Conservation (phyloP, 64 coral and sea anemone species). For the Acropora yongei region DNA sequence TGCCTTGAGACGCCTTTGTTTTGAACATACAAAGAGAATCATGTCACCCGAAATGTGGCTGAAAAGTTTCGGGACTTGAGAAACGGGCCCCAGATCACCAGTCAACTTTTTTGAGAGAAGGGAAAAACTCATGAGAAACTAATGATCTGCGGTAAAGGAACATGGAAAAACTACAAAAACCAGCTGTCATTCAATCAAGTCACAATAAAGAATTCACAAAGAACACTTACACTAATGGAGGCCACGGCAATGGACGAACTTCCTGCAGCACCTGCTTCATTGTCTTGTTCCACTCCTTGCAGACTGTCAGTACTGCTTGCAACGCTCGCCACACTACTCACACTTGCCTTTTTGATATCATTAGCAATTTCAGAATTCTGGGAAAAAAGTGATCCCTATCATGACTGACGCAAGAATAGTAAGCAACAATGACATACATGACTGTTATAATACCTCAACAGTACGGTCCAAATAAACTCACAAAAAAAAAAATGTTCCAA, state of each 20-base stretch:
- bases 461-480: neutral
- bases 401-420: no score
- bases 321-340: slow-evolving; percentile 33
- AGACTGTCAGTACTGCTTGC: slow-evolving; percentile 37
- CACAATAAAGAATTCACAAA: neutral
- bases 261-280: neutral
- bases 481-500: neutral
- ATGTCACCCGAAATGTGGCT: no score
- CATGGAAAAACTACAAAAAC: no score
- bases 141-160: no score
- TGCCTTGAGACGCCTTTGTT: no score
- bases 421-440: neutral
- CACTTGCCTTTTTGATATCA: slow-evolving; percentile 39
- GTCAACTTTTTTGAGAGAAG: no score
- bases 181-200: neutral
- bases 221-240: slow-evolving; percentile 32
- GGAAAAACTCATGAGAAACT: no score
- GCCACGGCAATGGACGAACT: neutral
- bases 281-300: slow-evolving; percentile 38
- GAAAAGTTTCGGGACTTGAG: no score
- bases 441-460: no score
- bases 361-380: slow-evolving; percentile 22
- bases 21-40: no score
- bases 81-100: no score
- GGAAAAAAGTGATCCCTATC: no score